These are phyloP conservation scores for Tanytarsus gracilentus DNA, from an alignment of 2,888 invertebrate species.

Conservation along the genomic window DNA sequence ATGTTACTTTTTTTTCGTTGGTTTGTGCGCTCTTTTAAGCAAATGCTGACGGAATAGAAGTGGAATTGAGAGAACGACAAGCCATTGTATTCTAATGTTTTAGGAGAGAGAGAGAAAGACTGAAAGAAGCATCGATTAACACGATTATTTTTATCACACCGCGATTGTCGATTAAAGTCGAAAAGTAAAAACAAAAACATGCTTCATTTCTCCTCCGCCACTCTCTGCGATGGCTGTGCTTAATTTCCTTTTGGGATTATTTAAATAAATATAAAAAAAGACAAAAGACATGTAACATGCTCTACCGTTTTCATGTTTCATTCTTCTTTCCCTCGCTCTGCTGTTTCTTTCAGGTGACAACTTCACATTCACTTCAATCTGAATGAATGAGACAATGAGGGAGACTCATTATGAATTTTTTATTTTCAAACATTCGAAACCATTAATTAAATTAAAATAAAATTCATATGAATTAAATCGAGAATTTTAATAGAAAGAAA, in stretches of 20 bases:
- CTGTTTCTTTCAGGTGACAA: constrained; percentile 22
- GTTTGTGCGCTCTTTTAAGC: not conserved
- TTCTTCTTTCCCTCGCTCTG: constrained; percentile 5
- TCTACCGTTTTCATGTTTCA: constrained; percentile 24
- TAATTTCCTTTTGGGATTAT: constrained; percentile 14
- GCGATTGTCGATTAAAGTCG: constrained; percentile 4
- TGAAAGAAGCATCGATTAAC: constrained; percentile 26
- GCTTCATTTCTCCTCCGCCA: not conserved
- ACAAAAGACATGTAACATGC: constrained; percentile 29
- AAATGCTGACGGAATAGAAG: not conserved
- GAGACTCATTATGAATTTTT: constrained; percentile 28
- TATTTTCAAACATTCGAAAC: too few species aligned
- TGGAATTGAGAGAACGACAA: constrained; percentile 18
- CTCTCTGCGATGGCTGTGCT: too few species aligned
- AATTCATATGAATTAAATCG: too few species aligned
- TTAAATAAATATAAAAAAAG: not conserved
- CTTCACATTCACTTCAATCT: not conserved
- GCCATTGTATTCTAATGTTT: constrained; percentile 29
- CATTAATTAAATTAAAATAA: not conserved
- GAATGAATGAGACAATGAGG: too few species aligned
- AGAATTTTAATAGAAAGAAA: too few species aligned
- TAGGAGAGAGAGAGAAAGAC: constrained; percentile 14
- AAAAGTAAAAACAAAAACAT: constrained; percentile 12
- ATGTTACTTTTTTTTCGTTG: not conserved
- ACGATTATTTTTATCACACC: constrained; percentile 28